Evolutionary conservation across 2,797 vertebrate species (phyloP).

Genomic region (Microchirus variegatus): DNA sequence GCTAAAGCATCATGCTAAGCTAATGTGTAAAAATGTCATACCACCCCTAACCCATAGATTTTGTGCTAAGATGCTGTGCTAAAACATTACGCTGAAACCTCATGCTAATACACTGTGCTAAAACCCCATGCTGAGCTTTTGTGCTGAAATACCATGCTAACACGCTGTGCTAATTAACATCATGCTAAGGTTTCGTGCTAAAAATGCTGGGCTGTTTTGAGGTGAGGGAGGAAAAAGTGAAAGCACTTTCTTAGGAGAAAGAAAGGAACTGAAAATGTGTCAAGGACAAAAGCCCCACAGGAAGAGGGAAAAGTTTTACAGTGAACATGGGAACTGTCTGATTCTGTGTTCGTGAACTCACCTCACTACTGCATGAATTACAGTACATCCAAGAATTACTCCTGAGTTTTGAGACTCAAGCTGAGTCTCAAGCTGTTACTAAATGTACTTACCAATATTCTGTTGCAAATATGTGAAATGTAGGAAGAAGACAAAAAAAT

Average conservation of each 20-base stretch:
- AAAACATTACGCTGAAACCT: no score
- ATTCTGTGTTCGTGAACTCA: no score
- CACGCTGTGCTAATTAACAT: no score
- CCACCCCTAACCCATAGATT: no score
- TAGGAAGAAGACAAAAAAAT: neutral
- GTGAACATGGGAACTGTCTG: neutral
- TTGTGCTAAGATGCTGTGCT: no score
- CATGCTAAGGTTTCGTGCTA: no score
- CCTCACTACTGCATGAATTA: neutral
- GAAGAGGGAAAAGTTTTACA: neutral
- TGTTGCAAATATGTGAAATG: slow-evolving; percentile 9
- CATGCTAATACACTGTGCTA: no score
- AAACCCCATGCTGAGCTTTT: no score
- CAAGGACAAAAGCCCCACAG: neutral
- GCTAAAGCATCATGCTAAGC: no score
- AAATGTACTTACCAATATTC: slow-evolving; percentile 1
- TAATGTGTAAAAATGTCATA: no score
- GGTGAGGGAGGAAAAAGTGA: neutral
- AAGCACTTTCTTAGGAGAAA: neutral
- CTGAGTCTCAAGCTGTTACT: slow-evolving; percentile 1
- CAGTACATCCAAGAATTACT: neutral
- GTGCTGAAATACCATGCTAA: no score
- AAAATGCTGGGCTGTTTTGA: neutral
- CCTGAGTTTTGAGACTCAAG: neutral
- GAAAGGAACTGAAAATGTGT: neutral